phyloP scores from a whole-genome alignment of 2,888 invertebrate genomes.

The Ennomos quercinarius region DNA sequence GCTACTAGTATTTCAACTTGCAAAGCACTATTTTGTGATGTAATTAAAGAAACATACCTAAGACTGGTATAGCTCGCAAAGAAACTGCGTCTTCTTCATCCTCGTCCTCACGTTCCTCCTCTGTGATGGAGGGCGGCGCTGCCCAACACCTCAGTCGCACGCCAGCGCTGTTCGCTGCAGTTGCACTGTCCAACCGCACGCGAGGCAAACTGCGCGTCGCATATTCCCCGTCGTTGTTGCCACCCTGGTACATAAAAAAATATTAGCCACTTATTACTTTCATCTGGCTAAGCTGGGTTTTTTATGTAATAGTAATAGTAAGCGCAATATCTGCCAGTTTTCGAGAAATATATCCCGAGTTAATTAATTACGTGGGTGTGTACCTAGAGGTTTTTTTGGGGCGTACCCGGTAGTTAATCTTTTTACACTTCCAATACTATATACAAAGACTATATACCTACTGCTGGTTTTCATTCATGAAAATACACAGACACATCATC shows the following conservation, averaged over 20 bases:
- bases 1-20: slow-evolving; percentile 9
- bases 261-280: not conserved
- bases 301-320: too few relatives aligned
- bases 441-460: too few relatives aligned
- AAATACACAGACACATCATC: too few relatives aligned
- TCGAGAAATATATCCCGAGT: too few relatives aligned
- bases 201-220: slow-evolving; percentile 84
- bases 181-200: slow-evolving; percentile 89
- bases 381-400: too few relatives aligned
- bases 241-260: slow-evolving; percentile 51
- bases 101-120: slow-evolving; percentile 87
- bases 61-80: slow-evolving; percentile 86
- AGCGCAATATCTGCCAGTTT: too few relatives aligned
- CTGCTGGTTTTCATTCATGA: too few relatives aligned
- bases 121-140: slow-evolving; percentile 88
- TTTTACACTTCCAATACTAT: too few relatives aligned
- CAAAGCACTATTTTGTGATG: not conserved
- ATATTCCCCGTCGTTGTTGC: slow-evolving; percentile 76
- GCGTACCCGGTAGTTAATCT: too few relatives aligned
- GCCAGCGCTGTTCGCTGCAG: slow-evolving; percentile 86
- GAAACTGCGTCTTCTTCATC: slow-evolving; percentile 88
- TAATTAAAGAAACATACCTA: slow-evolving; percentile 76
- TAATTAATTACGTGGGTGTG: too few relatives aligned
- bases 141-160: slow-evolving; percentile 86
- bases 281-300: too few relatives aligned